These are phyloP conservation scores for Abrostola triplasia DNA, from an alignment of 2,888 invertebrate species.

Conservation along the genomic window DNA sequence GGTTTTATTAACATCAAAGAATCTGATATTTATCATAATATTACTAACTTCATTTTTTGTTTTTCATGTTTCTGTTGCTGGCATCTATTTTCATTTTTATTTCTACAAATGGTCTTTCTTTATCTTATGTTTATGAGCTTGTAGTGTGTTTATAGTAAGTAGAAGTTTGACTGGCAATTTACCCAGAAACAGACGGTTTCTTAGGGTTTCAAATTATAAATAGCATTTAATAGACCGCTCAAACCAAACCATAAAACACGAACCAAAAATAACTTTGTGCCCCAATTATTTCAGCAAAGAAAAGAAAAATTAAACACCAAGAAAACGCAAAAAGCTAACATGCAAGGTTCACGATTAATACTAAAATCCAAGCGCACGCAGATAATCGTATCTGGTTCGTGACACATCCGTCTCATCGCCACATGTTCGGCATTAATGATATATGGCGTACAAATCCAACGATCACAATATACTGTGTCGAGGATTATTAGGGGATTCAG, in stretches of 20 bases:
- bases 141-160: too few relatives aligned
- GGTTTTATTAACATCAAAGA: not conserved
- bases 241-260: too few relatives aligned
- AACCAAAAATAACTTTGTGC: too few relatives aligned
- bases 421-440: constrained; percentile 84
- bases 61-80: not conserved
- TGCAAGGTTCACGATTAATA: not conserved
- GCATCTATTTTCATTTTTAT: not conserved
- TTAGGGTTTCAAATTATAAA: too few relatives aligned
- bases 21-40: not conserved
- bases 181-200: too few relatives aligned
- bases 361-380: constrained; percentile 17
- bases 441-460: constrained; percentile 78
- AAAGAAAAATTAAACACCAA: too few relatives aligned
- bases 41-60: not conserved
- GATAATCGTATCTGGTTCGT: constrained; percentile 46
- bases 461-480: constrained; percentile 83
- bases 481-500: constrained; percentile 81
- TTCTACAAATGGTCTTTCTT: too few relatives aligned
- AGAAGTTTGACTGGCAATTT: too few relatives aligned
- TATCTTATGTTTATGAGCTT: too few relatives aligned
- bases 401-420: constrained; percentile 69
- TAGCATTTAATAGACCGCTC: too few relatives aligned
- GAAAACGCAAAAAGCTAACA: not conserved
- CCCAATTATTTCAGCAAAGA: too few relatives aligned